phyloP scores from a whole-genome alignment of 1,140 invertebrate species.

The Paramacrobiotus metropolitanus region DNA sequence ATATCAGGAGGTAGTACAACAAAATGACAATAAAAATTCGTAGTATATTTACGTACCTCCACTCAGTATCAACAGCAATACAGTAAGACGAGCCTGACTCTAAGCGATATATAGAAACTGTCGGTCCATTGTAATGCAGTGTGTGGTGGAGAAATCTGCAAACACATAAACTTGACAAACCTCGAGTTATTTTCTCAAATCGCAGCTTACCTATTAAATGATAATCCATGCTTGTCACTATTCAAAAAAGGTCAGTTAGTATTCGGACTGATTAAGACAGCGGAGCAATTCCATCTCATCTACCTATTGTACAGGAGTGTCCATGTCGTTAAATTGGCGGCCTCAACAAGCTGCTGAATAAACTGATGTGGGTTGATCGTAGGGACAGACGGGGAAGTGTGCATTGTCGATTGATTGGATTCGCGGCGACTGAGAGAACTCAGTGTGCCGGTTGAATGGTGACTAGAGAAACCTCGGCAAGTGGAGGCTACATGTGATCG shows the following conservation, averaged over 20 bases:
- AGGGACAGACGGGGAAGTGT: not conserved
- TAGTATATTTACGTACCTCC: not conserved
- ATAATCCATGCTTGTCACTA: not conserved
- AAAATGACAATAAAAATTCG: not conserved
- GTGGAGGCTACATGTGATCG: not conserved
- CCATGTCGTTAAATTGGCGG: not conserved
- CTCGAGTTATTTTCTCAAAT: not conserved
- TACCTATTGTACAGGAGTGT: not conserved
- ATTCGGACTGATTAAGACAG: too few species aligned
- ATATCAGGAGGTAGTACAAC: too few species aligned
- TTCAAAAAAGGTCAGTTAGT: not conserved
- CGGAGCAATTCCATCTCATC: not conserved
- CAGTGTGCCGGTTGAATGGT: not conserved
- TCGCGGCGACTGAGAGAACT: not conserved
- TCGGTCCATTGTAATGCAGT: not conserved
- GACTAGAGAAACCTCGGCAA: not conserved
- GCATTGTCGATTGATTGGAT: not conserved
- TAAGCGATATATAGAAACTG: not conserved
- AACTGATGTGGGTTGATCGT: constrained; percentile 1
- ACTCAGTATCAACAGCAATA: not conserved
- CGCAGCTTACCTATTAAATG: not conserved
- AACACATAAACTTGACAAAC: not conserved
- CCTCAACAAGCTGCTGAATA: not conserved
- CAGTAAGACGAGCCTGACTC: not conserved
- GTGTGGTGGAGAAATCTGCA: not conserved